Base-by-base conservation (phyloP, 1,140 invertebrate species). In the Bemisia tabaci region DNA sequence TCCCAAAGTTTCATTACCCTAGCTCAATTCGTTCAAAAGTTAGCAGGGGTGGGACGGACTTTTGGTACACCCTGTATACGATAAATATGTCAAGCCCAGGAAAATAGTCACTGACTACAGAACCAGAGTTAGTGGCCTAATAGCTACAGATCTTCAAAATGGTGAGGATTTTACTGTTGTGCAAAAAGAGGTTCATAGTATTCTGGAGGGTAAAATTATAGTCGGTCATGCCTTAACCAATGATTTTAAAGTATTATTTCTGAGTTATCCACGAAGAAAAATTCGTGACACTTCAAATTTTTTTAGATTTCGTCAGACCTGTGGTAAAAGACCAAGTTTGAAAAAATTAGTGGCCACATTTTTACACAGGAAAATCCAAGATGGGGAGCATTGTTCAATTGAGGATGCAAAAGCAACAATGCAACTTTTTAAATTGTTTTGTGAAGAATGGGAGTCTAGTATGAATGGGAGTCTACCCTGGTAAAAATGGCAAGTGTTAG, bases 191-290 rank as follows among this genome's bases (percentile, higher is more conserved):
- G 91, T 97, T 0, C 78, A 83, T 0, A 83, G 88, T 23, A 79
- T 97, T 24, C 72, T 97, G 0, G 83, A 85, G 67, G 87, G 84
- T 0, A 81, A 84, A 69, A 84, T 92, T 65, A 74, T 98, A 0
- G 86, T 97, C 24, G 95, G 95, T 0, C 95, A 98, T 79, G 89
- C 89, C 0, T 70, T 98, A 2, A 84, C 88, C 62, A 87, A 95
- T 77, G 95, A 98, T 79, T 79, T 97, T 1, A 81, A 83, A 69
- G 93, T 95, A 0, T 76, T 97, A 1, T 88, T 84, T 69, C 76
- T 97, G 12, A 85, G 84, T 60, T 94, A 97, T 80, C 92, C 93
- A 0, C 84, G 82, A 64, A 79, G 79, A 62, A 78, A 80, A 63
- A 88, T 89, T 24, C 80, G 95, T 58, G 95, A 97, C 70, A 97